Percentiles rank a stretch among this genome's conserved stretches.
phyloP scores from a whole-genome alignment of 2,113 vertebrate species.

The Pogonocichla stellata region DNA sequence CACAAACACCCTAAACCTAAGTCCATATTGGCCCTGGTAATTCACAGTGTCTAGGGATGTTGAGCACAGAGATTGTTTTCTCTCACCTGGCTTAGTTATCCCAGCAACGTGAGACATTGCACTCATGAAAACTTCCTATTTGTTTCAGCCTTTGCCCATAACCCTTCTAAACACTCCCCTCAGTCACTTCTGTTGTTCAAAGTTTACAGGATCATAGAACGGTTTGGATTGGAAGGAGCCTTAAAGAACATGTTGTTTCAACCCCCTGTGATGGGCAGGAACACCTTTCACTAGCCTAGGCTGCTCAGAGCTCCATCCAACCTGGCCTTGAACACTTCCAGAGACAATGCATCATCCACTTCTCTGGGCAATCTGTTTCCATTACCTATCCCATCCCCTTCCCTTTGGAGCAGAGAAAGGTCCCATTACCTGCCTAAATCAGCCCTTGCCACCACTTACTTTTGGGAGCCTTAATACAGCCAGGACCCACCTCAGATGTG shows the following conservation, averaged over 20 bases:
- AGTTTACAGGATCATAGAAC: neutral
- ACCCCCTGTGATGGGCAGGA: neutral
- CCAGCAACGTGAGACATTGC: rapidly evolving
- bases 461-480: neutral
- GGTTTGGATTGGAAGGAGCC: neutral
- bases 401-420: neutral
- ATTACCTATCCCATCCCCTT: neutral
- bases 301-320: neutral
- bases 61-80: neutral
- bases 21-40: neutral
- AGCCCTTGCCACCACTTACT: neutral
- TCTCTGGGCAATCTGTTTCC: neutral
- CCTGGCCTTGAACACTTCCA: neutral
- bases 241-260: neutral
- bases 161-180: neutral
- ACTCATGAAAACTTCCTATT: neutral
- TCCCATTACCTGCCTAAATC: neutral
- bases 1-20: neutral
- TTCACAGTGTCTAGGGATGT: neutral
- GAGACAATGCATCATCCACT: neutral
- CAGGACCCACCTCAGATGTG: neutral
- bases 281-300: neutral
- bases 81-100: neutral
- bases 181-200: neutral
- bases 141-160: neutral